Evolutionary conservation across 2,113 vertebrate species (phyloP).

Genomic region (Agapornis roseicollis): DNA sequence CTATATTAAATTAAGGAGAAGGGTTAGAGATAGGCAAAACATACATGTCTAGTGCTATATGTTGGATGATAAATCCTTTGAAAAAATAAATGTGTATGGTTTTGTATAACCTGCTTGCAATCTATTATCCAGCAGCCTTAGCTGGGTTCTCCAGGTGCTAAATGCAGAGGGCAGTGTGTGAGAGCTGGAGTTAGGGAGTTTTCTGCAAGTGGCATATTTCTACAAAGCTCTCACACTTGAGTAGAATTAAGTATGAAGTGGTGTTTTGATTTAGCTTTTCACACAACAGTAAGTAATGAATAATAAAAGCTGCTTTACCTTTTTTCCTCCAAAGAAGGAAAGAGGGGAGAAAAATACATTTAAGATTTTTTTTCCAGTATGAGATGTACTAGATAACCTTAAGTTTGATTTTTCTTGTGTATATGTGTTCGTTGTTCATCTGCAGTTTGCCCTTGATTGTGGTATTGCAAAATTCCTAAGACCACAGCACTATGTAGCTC

Average conservation of each 20-base stretch:
- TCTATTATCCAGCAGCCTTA: neutral
- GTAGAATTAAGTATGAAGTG: neutral
- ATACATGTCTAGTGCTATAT: neutral
- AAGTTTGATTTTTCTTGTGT: neutral
- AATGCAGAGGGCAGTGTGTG: neutral
- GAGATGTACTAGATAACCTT: neutral
- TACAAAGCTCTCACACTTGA: neutral
- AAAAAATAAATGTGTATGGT: neutral
- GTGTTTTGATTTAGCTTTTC: neutral
- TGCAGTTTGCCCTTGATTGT: neutral
- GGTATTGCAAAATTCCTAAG: neutral
- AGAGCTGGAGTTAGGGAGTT: neutral
- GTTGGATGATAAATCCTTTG: neutral
- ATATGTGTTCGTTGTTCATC: rapidly evolving
- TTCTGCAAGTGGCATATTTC: neutral
- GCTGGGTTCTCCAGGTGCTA: neutral
- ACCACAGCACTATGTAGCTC: rapidly evolving
- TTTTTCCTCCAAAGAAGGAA: neutral
- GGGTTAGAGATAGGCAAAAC: neutral
- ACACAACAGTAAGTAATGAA: neutral
- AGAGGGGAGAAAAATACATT: neutral
- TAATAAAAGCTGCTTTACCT: neutral
- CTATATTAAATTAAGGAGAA: neutral
- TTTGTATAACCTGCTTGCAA: neutral
- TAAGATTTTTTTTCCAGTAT: neutral